Conservation (phyloP, 2,888 invertebrate species). For the Sinhomidia bicolor region DNA sequence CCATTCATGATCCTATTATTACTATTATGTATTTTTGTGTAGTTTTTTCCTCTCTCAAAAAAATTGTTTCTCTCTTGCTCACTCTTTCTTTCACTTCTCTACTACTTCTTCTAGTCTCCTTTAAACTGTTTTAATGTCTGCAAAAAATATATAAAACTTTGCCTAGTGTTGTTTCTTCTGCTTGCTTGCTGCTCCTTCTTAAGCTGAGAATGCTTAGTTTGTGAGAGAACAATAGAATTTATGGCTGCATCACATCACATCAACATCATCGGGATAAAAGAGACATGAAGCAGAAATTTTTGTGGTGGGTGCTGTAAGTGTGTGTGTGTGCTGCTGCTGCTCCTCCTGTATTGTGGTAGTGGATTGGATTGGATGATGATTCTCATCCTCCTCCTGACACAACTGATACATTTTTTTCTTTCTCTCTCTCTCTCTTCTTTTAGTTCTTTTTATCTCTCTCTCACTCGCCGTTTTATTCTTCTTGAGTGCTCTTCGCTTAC, state of each 20-base stretch:
- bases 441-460: constrained; percentile 8
- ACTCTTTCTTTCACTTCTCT: constrained; percentile 44
- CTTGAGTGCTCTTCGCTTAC: constrained; percentile 29
- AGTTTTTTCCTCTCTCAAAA: constrained; percentile 17
- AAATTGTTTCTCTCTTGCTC: background rate
- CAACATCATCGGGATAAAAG: constrained; percentile 57
- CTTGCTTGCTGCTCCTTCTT: constrained; percentile 3
- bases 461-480: constrained; percentile 43
- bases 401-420: constrained; percentile 53
- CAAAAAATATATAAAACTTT: background rate
- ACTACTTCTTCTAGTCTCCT: background rate
- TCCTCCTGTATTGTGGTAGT: constrained; percentile 46
- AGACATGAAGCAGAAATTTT: constrained; percentile 59
- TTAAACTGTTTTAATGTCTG: constrained; percentile 9
- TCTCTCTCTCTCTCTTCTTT: constrained; percentile 30
- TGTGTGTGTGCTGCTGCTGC: background rate
- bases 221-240: constrained; percentile 56
- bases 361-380: constrained; percentile 54
- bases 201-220: constrained; percentile 55
- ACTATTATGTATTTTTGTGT: background rate
- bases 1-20: no score
- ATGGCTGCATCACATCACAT: constrained; percentile 59
- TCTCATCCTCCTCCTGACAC: constrained; percentile 58
- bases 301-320: constrained; percentile 49
- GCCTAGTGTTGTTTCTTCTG: background rate